Base-by-base conservation (phyloP, 2,797 vertebrate species). In the Muscicapa comitata region DNA sequence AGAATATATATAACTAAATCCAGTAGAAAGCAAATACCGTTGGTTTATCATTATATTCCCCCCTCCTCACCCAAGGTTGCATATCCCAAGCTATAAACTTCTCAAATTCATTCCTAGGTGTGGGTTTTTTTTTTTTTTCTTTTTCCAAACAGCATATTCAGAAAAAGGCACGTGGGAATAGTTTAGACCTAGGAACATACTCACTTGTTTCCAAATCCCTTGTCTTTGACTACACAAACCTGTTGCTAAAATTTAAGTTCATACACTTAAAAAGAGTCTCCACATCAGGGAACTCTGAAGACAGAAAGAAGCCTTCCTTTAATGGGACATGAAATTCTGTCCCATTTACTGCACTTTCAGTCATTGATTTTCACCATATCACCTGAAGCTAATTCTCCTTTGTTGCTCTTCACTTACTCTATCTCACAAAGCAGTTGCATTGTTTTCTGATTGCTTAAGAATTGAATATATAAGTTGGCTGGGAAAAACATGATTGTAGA, bases 1-100 rank as follows among this genome's bases (percentile, higher is more conserved):
- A 55, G 47, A 50, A 50, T 50, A 26, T 50, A 50, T 50, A 17
- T 50, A 50, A 9, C 4, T 6, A 18, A 70, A 59, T 66, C 23
- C 18, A 17, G 13, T 61, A 53, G 45, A 53, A 67, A 84, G 15
- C 5, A 67, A 53, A n/a, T 59, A 14, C 18, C 15, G 19, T 10
- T 75, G 29, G 13, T 61, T 62, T 31, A 35, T 75, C 15, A 2
- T 38, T 2, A 28, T 19, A 53, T 26, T 21, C 4, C 10, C 21
- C 9, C 1, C 1, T 4, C 13, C 8, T 78, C 0, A 0, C 5
- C 26, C 15, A 12, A 47, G 1, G 10, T 7, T 72, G 13, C 14
- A 3, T 75, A 45, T 79, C 23, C 31, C 45, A 55, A 35, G 24
- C 24, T 37, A 21, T 8, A 8, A 33, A 37, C 3, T 48, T 65